A percentile compares a stretch with the other conserved stretches of the same genome.
Evolutionary conservation across 2,797 vertebrate species (phyloP).

Genomic region (Tragelaphus eurycerus): DNA sequence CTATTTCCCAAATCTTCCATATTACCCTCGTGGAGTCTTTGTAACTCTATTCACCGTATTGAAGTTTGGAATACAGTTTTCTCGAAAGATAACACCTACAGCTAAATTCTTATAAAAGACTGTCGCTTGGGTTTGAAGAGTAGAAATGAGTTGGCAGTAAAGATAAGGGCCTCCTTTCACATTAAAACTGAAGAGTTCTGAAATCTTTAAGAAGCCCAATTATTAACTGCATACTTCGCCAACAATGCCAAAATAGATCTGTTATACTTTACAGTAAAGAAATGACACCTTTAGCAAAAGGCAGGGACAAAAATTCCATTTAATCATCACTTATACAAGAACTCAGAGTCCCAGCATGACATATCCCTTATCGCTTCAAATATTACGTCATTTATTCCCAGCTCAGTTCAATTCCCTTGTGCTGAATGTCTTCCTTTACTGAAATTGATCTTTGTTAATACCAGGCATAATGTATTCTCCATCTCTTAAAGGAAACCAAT

Average conservation of each 20-base stretch:
- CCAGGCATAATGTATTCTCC: slow-evolving; percentile 65
- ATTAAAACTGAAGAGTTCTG: slow-evolving; percentile 60
- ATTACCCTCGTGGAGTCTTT: slow-evolving; percentile 59
- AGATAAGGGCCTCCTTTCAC: slow-evolving; percentile 61
- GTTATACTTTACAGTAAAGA: slow-evolving; percentile 67
- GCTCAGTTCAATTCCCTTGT: slow-evolving; percentile 54
- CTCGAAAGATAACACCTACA: slow-evolving; percentile 70
- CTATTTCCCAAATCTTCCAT: slow-evolving; percentile 54
- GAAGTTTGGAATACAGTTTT: slow-evolving; percentile 59
- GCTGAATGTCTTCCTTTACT: slow-evolving; percentile 66
- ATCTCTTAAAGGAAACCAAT: slow-evolving; percentile 64
- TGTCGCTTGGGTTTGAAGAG: slow-evolving; percentile 60
- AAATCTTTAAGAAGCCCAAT: slow-evolving; percentile 63
- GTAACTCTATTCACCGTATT: slow-evolving; percentile 52
- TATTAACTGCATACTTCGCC: slow-evolving; percentile 54
- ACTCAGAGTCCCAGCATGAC: slow-evolving; percentile 62
- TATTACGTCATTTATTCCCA: slow-evolving; percentile 73
- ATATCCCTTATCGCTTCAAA: slow-evolving; percentile 69
- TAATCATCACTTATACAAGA: slow-evolving; percentile 73
- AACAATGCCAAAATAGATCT: slow-evolving; percentile 58
- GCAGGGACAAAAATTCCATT: slow-evolving; percentile 59
- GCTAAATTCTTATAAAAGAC: slow-evolving; percentile 64
- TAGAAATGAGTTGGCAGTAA: slow-evolving; percentile 43
- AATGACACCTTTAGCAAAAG: slow-evolving; percentile 63
- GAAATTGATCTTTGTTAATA: slow-evolving; percentile 77